Evolutionary conservation across 2,797 vertebrate species (phyloP), one percentile per base, ranked within the genome.

Genomic region (Steatocranus sp.): DNA sequence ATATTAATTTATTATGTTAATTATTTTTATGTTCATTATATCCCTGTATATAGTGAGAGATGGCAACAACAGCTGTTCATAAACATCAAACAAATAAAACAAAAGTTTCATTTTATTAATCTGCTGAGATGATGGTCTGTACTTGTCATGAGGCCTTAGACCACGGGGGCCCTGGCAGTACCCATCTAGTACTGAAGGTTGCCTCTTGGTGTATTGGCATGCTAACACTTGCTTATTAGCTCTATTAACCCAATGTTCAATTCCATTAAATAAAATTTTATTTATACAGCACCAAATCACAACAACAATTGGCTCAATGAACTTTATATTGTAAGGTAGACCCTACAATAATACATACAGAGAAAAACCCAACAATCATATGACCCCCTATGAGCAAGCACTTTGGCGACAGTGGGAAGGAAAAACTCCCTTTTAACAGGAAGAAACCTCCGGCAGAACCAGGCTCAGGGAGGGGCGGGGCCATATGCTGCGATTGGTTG

Each of bases 401-500:
- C 54, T 58, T 18, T 18, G 54, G 54, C 2, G 0, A 58, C 54
- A 58, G 54, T 58, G 54, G 27, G 27, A 58, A 58, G 9, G 27
- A 58, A 58, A 58, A 58, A 32, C 54, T 58, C 54, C 9, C 54
- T 32, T 58, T 58, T 18, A 32, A 58, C 54, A 32, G 27, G 54
- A 58, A 58, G 54, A 58, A 58, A 58, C 15, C 2, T 18, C 54
- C 0, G 0, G 0, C 27, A 58, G 27, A 58, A 58, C 54, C 54
- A 32, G 9, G 27, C 5, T 58, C 9, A 32, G 27, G 15, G 54
- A 32, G 27, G 15, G 54, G 54, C 27, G 27, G 27, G 27, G 54
- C 3, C 27, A 18, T 58, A 9, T 58, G 27, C 54, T 58, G 54
- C 0, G 5, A 32, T 0, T 0, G 27, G 3, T 58, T 58, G 54